Conservation (phyloP, 2,113 vertebrate species). For the Hippopotamus amphibius region DNA sequence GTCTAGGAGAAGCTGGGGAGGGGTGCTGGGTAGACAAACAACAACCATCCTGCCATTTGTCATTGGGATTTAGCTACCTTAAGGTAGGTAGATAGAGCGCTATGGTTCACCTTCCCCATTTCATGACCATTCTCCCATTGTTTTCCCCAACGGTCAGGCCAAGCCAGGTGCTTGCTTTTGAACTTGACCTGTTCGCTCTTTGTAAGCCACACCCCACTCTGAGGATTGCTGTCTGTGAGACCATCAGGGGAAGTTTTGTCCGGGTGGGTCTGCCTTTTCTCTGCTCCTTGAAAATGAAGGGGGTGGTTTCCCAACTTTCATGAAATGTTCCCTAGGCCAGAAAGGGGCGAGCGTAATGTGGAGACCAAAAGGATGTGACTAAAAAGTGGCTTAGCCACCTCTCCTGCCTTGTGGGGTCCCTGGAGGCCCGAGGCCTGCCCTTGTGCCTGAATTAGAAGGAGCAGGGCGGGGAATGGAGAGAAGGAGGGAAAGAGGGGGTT, state of each 20-base stretch:
- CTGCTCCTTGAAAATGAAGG: neutral
- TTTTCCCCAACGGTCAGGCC: conserved; percentile 1
- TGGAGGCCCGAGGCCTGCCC: neutral
- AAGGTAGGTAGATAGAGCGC: neutral
- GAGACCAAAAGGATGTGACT: neutral
- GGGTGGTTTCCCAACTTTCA: neutral
- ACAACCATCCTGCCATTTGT: neutral
- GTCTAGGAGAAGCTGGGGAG: neutral
- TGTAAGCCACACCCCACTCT: neutral
- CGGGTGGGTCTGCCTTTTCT: neutral
- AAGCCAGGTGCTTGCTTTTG: conserved; percentile 59
- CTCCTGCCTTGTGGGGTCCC: neutral
- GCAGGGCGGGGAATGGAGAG: neutral
- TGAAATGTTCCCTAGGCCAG: neutral
- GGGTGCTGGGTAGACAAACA: accelerated
- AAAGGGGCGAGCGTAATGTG: neutral
- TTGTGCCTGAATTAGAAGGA: neutral
- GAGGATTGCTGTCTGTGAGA: neutral
- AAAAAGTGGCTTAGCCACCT: neutral
- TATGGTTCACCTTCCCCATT: neutral
- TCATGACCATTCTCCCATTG: neutral
- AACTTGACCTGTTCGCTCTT: conserved; percentile 55
- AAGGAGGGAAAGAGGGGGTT: neutral
- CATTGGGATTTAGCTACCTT: neutral
- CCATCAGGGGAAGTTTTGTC: neutral